Conservation (phyloP, 2,888 invertebrate genomes). For the Tinea semifulvella region DNA sequence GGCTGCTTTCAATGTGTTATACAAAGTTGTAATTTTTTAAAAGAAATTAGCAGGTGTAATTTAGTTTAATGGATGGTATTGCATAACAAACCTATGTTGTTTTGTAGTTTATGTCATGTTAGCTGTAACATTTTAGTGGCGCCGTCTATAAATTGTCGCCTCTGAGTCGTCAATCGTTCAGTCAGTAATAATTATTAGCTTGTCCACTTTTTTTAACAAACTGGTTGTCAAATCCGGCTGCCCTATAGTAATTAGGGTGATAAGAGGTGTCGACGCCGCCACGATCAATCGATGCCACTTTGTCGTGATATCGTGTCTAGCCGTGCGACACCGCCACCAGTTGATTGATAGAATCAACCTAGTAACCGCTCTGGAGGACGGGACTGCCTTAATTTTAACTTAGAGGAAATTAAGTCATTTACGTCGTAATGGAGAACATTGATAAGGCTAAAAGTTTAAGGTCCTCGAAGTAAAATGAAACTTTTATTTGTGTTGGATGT, state of each 20-base stretch:
- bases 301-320: constrained; percentile 40
- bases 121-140: neutral
- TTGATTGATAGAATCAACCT: constrained; percentile 50
- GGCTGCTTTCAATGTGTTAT: too few species aligned
- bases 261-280: constrained; percentile 43
- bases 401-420: constrained; percentile 47
- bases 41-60: too few species aligned
- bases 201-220: constrained; percentile 4
- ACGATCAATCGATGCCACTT: constrained; percentile 52
- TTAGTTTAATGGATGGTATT: too few species aligned
- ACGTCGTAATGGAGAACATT: constrained; percentile 41
- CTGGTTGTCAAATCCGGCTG: constrained; percentile 12
- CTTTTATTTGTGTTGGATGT: neutral
- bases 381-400: constrained; percentile 21
- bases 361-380: constrained; percentile 31
- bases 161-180: too few species aligned
- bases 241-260: constrained; percentile 33
- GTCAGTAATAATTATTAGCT: neutral
- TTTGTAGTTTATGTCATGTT: neutral
- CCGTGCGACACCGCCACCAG: constrained; percentile 25
- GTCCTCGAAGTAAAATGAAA: too few species aligned
- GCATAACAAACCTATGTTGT: neutral
- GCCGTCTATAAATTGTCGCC: neutral
- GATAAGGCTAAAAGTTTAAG: constrained; percentile 10
- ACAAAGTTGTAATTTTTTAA: too few species aligned